Conservation (phyloP, 2,113 vertebrate species). For the Glaucomys volans region DNA sequence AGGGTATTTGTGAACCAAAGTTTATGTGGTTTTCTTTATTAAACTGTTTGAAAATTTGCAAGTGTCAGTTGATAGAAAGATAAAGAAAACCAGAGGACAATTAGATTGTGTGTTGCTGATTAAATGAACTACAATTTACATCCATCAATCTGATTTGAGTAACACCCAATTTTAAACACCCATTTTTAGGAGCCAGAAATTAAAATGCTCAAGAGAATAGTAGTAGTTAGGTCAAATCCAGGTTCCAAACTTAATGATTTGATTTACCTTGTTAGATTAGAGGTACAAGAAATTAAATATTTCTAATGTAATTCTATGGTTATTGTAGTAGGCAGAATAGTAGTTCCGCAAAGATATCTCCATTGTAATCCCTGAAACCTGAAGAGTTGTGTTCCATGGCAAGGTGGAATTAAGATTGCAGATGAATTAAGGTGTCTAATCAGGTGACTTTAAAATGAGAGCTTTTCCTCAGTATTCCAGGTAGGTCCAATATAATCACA, state of each 20-base stretch:
- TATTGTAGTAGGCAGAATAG: background rate
- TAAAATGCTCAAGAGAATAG: background rate
- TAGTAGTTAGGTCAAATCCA: background rate
- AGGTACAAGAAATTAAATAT: constrained; percentile 9
- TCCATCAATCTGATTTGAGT: constrained; percentile 54
- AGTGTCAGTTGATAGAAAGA: background rate
- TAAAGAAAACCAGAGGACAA: background rate
- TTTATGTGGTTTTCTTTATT: background rate
- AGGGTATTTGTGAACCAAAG: rapidly evolving
- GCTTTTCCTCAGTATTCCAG: background rate
- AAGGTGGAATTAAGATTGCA: background rate
- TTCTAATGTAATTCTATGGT: background rate
- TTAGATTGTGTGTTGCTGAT: background rate
- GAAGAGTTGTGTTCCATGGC: background rate
- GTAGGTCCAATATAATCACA: background rate
- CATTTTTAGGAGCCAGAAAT: constrained; percentile 50
- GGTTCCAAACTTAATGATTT: constrained; percentile 11
- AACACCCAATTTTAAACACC: constrained; percentile 50
- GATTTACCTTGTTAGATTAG: constrained; percentile 19
- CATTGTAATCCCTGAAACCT: background rate
- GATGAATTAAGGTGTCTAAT: background rate
- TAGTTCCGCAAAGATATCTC: background rate
- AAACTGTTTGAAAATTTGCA: background rate
- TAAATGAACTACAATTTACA: constrained; percentile 64
- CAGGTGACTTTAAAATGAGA: background rate